Base-by-base conservation (phyloP, 92 coral and sea anemone genomes). In the Palythoa grandis region DNA sequence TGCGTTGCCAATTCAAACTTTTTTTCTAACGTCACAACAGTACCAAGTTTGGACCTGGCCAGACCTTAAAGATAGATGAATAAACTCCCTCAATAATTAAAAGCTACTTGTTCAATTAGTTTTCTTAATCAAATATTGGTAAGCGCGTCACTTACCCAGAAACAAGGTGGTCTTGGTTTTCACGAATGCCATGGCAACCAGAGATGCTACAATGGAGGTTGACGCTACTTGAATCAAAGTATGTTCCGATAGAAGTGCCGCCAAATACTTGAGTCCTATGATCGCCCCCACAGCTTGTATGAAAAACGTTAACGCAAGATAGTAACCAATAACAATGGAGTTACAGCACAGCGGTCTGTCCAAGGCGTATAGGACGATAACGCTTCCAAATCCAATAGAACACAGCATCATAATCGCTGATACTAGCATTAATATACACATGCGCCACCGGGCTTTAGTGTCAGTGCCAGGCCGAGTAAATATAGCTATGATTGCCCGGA, bases 401-500 rank as follows among this genome's bases (percentile, higher is more conserved):
- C 96, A 90, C 82, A 95, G 82, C 90, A 96, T 96, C 99, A 96
- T 96, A 15, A 95, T 89, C 8, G 95, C 98, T 86, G 99, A 95
- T 25, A 92, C 88, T 11, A 87, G 39, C 96, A 93, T 95, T n/a
- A 96, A 84, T 57, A 84, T 74, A 38, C 88, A 80, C 91, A 96
- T 92, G 70, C 95, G 94, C 96, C 92, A 91, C 63, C 94, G 88
- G 23, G 88, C 87, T 22, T 66, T 80, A 52, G 58, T 82, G 53
- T 95, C 98, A 76, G 93, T 74, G 19, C 94, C 90, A 74, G 92
- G 94, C 74, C 92, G 89, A 24, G 92, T 87, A 82, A 96, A 96
- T 54, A 96, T 91, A 29, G 80, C 71, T 6, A 86, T 86, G 10
- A 96, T 90, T 22, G 94, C 94, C 77, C 88, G 89, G 89, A 96